Evolutionary conservation across 2,113 vertebrate genomes (phyloP), one percentile per base, ranked within the genome.

Genomic region (Microcebus lehilahytsara): DNA sequence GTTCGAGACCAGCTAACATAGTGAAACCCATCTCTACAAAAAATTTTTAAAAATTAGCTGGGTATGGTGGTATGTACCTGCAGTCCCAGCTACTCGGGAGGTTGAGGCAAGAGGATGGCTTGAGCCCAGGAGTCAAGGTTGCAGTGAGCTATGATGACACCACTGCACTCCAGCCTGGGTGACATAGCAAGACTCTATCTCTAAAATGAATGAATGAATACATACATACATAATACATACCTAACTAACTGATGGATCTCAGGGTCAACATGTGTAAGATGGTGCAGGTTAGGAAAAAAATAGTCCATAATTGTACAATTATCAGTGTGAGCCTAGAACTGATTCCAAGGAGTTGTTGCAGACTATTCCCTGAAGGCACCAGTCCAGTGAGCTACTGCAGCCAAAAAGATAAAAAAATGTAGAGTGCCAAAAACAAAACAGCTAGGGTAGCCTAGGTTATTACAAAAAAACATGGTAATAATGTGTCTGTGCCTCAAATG

Each of bases 341-440:
- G 78, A 79, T 83, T 89, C 46, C 80, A 89, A 93, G 83, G 83
- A 78, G 78, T 92, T 58, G 78, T 77, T 83, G 23, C 74, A 87
- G 85, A 94, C 58, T 62, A 4, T 74, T 93, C 64, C 17, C 25
- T 83, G n/a, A 95, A 94, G 62, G 89, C 37, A 83, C 11, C 67
- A 79, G 16, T 71, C 40, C 40, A 69, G 0, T 80, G 58, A 85
- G 71, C 90, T 79, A 19, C 71, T 90, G 9, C 71, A 80, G 16
- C 87, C 56, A 96, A 79, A 56, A 95, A 94, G 90, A 62, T 87
- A 91, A 64, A 64, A 93, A 85, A 95, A 58, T 56, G 30, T 85
- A 72, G 80, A 93, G 20, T 5, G 12, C 71, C 46, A 75, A 80
- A 90, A 95, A 89, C 80, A 95, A 69, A 96, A 84, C 34, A 91